phyloP scores from a whole-genome alignment of 2,797 vertebrate species.

The Arnoldichthys spilopterus region DNA sequence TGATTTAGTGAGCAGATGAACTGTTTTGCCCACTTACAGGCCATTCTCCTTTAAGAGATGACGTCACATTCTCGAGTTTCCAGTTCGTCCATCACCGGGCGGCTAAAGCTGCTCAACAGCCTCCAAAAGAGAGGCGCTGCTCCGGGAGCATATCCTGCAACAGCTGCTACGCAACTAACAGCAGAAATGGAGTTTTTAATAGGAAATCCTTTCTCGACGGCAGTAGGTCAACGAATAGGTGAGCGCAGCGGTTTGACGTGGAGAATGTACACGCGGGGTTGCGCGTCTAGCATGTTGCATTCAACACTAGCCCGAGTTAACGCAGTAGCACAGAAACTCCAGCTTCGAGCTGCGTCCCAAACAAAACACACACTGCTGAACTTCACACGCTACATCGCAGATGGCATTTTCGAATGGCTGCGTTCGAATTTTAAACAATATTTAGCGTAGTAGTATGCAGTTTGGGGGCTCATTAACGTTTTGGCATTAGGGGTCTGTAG shows the following conservation, averaged over 20 bases:
- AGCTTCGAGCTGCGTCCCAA: not conserved
- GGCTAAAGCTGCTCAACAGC: slow-evolving; percentile 26
- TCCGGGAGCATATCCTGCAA: too few relatives aligned
- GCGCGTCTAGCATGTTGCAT: not conserved
- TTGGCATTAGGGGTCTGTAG: not conserved
- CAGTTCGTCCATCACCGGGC: slow-evolving; percentile 14
- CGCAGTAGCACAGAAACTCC: not conserved
- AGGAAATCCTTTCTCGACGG: slow-evolving; percentile 78
- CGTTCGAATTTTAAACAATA: too few relatives aligned
- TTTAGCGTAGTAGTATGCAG: too few relatives aligned
- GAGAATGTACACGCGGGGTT: not conserved
- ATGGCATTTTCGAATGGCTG: too few relatives aligned
- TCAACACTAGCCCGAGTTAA: not conserved
- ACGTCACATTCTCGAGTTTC: slow-evolving; percentile 62
- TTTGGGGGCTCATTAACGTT: too few relatives aligned
- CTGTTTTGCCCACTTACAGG: too few relatives aligned
- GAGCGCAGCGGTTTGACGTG: slow-evolving; percentile 45
- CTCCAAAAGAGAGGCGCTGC: not conserved
- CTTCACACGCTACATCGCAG: too few relatives aligned
- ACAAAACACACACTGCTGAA: too few relatives aligned
- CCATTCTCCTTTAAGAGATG: slow-evolving; percentile 72
- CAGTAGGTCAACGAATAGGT: slow-evolving; percentile 80
- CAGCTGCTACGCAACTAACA: too few relatives aligned
- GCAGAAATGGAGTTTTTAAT: slow-evolving; percentile 78
- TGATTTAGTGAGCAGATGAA: too few relatives aligned